These are phyloP conservation scores for Diarsia rubi DNA, from an alignment of 2,888 invertebrate species.

Conservation along the genomic window DNA sequence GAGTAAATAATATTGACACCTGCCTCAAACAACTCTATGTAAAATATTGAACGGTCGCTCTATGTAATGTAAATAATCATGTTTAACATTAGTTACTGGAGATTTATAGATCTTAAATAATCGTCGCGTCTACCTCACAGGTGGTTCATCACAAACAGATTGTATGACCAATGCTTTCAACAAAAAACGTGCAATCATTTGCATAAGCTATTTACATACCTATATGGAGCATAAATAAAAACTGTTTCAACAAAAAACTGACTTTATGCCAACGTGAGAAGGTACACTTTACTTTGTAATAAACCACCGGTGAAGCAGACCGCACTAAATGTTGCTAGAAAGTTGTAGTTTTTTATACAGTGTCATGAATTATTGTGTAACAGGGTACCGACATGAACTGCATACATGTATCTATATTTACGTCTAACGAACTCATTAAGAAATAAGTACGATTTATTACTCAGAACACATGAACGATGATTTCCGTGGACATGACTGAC, in stretches of 20 bases:
- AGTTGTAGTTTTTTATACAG: constrained; percentile 78
- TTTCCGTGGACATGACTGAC: constrained; percentile 52
- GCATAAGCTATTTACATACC: constrained; percentile 19
- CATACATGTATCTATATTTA: constrained; percentile 58
- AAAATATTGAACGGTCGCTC: constrained; percentile 44
- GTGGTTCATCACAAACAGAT: constrained; percentile 23
- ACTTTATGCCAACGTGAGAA: constrained; percentile 23
- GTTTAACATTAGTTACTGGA: constrained; percentile 59
- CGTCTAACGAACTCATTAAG: constrained; percentile 52
- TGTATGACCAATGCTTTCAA: constrained; percentile 4
- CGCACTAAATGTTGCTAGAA: constrained; percentile 70
- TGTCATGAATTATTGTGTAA: constrained; percentile 73
- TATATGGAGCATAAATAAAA: not conserved
- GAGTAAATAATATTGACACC: not conserved
- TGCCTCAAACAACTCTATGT: constrained; percentile 8
- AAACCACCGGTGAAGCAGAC: constrained; percentile 46
- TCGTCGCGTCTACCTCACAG: constrained; percentile 33
- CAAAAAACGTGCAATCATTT: constrained; percentile 8
- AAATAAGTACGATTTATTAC: constrained; percentile 38
- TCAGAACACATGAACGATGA: constrained; percentile 23
- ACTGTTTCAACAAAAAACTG: constrained; percentile 21
- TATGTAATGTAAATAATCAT: constrained; percentile 67
- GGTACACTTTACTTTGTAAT: constrained; percentile 48
- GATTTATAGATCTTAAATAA: constrained; percentile 59
- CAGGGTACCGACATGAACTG: constrained; percentile 77